phyloP scores from a whole-genome alignment of 2,113 vertebrate species.

The Ia io region DNA sequence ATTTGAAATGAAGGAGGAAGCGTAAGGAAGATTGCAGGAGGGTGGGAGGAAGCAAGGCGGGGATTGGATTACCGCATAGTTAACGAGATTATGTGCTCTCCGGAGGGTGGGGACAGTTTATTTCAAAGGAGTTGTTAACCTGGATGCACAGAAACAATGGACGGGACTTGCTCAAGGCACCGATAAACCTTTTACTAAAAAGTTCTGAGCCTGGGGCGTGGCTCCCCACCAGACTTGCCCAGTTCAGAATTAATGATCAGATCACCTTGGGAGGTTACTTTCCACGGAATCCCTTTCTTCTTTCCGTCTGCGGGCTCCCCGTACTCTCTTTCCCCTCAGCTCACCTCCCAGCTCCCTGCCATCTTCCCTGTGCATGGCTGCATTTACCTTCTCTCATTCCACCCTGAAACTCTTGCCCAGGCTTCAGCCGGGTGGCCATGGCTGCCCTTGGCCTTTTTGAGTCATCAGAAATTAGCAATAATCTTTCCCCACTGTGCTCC shows the following conservation, averaged over 20 bases:
- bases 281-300: neutral
- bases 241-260: neutral
- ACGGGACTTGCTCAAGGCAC: neutral
- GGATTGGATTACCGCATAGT: neutral
- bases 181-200: neutral
- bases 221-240: neutral
- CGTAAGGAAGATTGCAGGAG: neutral
- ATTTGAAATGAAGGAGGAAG: neutral
- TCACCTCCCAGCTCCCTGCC: neutral
- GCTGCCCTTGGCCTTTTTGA: neutral
- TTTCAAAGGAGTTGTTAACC: neutral
- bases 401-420: neutral
- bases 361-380: neutral
- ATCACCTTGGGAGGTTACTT: neutral
- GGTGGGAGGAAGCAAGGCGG: neutral
- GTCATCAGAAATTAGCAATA: conserved; percentile 38
- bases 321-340: neutral
- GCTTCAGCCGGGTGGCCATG: conserved; percentile 30
- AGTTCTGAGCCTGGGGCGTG: neutral
- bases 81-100: neutral
- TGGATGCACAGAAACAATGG: neutral
- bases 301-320: neutral
- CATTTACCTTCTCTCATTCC: neutral
- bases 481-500: conserved; percentile 9
- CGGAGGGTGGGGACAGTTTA: neutral